Evolutionary conservation across 2,113 vertebrate species (phyloP).

Genomic region (Gnathonemus longibarbis): DNA sequence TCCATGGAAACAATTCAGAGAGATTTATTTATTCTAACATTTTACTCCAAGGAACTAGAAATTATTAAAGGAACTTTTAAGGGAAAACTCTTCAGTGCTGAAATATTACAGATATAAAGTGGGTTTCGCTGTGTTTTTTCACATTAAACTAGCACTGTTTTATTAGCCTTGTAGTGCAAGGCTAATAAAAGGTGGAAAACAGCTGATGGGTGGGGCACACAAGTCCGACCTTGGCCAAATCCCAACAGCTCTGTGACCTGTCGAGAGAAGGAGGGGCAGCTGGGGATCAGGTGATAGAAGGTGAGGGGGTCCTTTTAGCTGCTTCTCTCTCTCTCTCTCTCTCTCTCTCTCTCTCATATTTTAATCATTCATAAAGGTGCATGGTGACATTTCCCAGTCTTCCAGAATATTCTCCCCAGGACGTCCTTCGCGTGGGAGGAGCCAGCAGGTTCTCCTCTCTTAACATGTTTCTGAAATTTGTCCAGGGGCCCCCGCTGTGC

Average conservation of each 20-base stretch:
- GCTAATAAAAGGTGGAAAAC: neutral
- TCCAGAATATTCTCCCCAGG: neutral
- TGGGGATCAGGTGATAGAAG: neutral
- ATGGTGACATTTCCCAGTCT: conserved; percentile 12
- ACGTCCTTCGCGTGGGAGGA: neutral
- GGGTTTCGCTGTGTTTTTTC: neutral
- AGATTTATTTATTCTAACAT: conserved; percentile 18
- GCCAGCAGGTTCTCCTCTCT: neutral
- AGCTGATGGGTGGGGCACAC: neutral
- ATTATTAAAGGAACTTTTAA: conserved; percentile 13
- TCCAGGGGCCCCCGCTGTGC: neutral
- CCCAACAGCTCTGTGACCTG: neutral
- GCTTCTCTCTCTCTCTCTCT: neutral
- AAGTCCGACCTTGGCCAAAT: neutral
- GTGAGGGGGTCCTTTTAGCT: neutral
- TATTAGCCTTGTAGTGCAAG: neutral
- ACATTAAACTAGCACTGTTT: neutral
- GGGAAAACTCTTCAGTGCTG: conserved; percentile 4
- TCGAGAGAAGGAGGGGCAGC: neutral
- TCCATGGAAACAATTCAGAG: conserved; percentile 1
- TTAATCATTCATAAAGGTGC: conserved; percentile 9
- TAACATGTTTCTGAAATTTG: neutral
- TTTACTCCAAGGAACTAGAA: neutral
- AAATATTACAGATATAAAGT: conserved; percentile 2
- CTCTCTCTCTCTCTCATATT: neutral